These are phyloP conservation scores for Hipposideros larvatus DNA, from an alignment of 2,797 vertebrate genomes.

Conservation along the genomic window DNA sequence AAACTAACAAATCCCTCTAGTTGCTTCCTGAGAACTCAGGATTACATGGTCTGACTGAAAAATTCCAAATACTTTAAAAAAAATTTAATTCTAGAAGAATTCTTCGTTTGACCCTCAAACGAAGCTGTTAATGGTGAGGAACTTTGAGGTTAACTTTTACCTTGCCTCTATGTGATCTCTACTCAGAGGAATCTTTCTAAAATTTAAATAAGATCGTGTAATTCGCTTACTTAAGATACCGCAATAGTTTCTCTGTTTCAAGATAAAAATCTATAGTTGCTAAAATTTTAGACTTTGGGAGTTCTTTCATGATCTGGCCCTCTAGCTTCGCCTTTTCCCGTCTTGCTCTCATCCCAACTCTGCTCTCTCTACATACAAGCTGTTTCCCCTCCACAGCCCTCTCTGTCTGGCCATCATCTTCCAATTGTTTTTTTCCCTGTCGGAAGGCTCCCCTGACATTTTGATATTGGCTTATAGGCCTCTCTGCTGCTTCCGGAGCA, in stretches of 20 bases:
- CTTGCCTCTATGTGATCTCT: background rate
- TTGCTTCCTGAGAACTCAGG: background rate
- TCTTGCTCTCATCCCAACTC: background rate
- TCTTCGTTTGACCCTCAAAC: background rate
- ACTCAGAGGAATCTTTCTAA: background rate
- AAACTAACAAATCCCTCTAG: background rate
- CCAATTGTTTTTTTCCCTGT: background rate
- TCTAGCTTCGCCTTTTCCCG: background rate
- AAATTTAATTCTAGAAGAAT: background rate
- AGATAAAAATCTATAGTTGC: background rate
- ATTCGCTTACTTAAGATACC: background rate
- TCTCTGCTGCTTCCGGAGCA: background rate
- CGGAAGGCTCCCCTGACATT: background rate
- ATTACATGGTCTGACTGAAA: conserved; percentile 7
- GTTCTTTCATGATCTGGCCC: background rate
- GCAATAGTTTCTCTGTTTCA: background rate
- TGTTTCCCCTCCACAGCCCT: background rate
- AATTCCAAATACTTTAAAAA: background rate
- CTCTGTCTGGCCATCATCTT: background rate
- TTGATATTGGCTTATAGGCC: too few relatives aligned
- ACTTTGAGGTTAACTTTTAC: background rate
- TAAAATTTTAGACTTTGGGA: background rate
- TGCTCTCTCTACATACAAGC: background rate
- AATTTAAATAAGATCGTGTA: background rate
- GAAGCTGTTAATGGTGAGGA: background rate